Percentiles rank a stretch among this genome's conserved stretches.
These are phyloP conservation scores for Lottia gigantea DNA, from an alignment of 2,888 invertebrate species.

Conservation along the genomic window DNA sequence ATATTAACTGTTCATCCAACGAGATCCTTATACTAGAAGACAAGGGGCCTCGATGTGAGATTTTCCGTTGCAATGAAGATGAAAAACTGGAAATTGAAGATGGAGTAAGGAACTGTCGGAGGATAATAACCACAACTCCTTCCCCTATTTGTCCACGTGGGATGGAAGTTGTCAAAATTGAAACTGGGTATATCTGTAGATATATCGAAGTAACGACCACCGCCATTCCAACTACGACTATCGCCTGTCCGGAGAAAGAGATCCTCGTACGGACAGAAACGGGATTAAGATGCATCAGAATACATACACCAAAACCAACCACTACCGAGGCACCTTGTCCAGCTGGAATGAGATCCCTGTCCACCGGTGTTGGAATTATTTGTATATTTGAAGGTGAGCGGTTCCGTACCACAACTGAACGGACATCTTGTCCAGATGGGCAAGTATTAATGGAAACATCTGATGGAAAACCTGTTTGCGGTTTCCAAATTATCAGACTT, in stretches of 20 bases:
- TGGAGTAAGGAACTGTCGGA: background rate
- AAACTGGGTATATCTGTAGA: background rate
- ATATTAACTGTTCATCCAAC: constrained; percentile 13
- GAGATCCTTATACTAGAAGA: constrained; percentile 5
- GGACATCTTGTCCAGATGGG: constrained; percentile 18
- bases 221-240: constrained; percentile 13
- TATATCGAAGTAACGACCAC: constrained; percentile 12
- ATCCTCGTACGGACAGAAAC: background rate
- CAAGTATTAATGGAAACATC: constrained; percentile 10
- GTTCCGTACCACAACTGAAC: constrained; percentile 7
- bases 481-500: background rate
- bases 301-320: constrained; percentile 10
- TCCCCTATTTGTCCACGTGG: background rate
- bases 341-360: constrained; percentile 27
- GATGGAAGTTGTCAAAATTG: background rate
- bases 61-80: background rate
- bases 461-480: constrained; percentile 13
- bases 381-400: constrained; percentile 5
- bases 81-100: background rate
- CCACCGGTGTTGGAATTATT: constrained; percentile 27
- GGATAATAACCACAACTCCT: constrained; percentile 12
- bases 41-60: constrained; percentile 11
- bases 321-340: constrained; percentile 32
- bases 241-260: constrained; percentile 10
- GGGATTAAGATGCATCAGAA: constrained; percentile 3